phyloP scores from a whole-genome alignment of 1,140 invertebrate species.

The Heliconius congener region DNA sequence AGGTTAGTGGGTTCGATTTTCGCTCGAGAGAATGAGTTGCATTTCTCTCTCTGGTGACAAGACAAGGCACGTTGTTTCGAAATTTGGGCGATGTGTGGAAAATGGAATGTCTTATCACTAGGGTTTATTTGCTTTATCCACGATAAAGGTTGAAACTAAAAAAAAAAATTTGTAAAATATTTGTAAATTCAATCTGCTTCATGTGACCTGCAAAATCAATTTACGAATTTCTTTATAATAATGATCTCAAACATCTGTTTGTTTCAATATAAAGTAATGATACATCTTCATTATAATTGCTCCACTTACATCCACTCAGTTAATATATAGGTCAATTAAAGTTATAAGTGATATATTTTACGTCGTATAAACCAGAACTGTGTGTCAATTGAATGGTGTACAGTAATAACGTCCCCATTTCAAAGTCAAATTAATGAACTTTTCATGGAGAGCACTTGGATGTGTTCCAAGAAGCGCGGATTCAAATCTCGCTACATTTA shows the following conservation, averaged over 20 bases:
- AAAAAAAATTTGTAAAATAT: no score
- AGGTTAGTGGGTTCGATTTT: no score
- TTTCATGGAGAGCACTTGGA: neutral
- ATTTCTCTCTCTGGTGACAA: no score
- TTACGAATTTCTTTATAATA: neutral
- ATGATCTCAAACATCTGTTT: neutral
- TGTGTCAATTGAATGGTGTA: neutral
- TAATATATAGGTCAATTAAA: constrained; percentile 2
- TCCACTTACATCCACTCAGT: neutral
- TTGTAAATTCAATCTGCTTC: neutral
- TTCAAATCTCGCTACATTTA: neutral
- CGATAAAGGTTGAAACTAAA: no score
- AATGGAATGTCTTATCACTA: no score
- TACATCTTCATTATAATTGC: neutral
- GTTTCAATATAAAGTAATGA: neutral
- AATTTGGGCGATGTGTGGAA: no score
- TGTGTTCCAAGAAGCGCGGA: neutral
- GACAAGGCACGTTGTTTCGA: no score
- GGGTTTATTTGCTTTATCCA: no score
- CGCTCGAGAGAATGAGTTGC: no score
- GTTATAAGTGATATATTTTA: neutral
- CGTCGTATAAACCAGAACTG: neutral
- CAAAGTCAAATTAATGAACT: neutral
- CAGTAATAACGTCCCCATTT: neutral
- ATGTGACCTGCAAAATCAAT: neutral